Conservation (phyloP, 2,797 vertebrate genomes). For the Alauda arvensis region DNA sequence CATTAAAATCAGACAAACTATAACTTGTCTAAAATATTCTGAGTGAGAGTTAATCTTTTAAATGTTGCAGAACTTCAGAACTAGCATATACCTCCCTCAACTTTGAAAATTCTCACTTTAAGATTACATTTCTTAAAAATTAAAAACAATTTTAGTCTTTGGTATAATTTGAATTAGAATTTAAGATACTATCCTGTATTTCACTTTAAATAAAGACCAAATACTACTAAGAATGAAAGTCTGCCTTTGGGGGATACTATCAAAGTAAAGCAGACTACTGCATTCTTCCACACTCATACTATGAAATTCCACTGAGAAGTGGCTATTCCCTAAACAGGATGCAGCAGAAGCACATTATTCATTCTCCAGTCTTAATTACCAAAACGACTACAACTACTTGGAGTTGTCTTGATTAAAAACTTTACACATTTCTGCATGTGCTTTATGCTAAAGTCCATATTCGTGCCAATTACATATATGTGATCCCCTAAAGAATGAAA, state of each 20-base stretch:
- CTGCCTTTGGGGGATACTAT: neutral
- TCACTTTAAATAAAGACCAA: neutral
- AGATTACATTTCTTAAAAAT: neutral
- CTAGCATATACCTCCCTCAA: neutral
- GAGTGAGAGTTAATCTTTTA: neutral
- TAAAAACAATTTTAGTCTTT: neutral
- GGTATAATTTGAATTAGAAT: neutral
- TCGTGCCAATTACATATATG: neutral
- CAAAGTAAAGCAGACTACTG: neutral
- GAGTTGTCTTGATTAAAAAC: neutral
- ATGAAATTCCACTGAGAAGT: constrained; percentile 6
- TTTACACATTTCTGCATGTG: neutral
- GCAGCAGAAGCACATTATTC: neutral
- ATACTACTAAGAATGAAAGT: neutral
- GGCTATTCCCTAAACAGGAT: neutral
- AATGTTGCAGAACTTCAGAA: neutral
- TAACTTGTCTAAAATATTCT: neutral
- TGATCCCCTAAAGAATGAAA: neutral
- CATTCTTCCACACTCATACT: neutral
- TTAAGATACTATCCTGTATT: neutral
- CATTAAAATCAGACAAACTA: neutral
- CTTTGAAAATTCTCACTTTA: neutral
- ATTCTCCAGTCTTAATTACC: neutral
- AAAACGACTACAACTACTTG: neutral
- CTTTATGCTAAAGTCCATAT: neutral